These are phyloP conservation scores for Ochlodes sylvanus DNA, from an alignment of 2,888 invertebrate genomes.

Conservation along the genomic window DNA sequence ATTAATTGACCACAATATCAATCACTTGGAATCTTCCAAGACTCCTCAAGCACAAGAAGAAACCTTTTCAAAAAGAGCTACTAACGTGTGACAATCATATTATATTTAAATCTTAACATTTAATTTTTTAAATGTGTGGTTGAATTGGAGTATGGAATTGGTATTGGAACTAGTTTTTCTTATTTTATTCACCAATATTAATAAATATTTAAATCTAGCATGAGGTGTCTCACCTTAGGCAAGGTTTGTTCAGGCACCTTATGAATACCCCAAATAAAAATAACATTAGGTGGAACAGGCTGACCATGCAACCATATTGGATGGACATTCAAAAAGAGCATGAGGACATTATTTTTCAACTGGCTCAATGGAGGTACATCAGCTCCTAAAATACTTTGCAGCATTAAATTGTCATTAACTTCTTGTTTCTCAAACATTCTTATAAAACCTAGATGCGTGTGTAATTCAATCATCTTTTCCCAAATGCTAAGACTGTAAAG, in stretches of 20 bases:
- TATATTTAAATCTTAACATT: too few relatives aligned
- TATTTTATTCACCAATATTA: too few relatives aligned
- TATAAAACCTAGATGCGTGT: neutral
- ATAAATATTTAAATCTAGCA: too few relatives aligned
- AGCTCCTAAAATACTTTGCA: slow-evolving; percentile 37
- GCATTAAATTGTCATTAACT: slow-evolving; percentile 19
- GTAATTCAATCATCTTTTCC: neutral
- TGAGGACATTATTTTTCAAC: slow-evolving; percentile 52
- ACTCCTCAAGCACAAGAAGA: too few relatives aligned
- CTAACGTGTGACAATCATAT: too few relatives aligned
- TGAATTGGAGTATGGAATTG: too few relatives aligned
- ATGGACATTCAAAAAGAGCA: slow-evolving; percentile 68
- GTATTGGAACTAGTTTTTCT: too few relatives aligned
- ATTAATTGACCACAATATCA: too few relatives aligned
- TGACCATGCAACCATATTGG: slow-evolving; percentile 58
- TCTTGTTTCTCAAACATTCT: neutral
- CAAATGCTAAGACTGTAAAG: slow-evolving; percentile 11
- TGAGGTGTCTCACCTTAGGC: slow-evolving; percentile 52
- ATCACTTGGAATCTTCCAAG: too few relatives aligned
- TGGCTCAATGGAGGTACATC: slow-evolving; percentile 45
- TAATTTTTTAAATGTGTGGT: too few relatives aligned
- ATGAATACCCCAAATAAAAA: slow-evolving; percentile 68
- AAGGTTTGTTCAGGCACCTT: slow-evolving; percentile 56
- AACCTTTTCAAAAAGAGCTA: too few relatives aligned
- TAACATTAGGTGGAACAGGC: slow-evolving; percentile 63